Evolutionary conservation across 2,797 vertebrate species (phyloP).

Genomic region (Pempheris klunzingeri): DNA sequence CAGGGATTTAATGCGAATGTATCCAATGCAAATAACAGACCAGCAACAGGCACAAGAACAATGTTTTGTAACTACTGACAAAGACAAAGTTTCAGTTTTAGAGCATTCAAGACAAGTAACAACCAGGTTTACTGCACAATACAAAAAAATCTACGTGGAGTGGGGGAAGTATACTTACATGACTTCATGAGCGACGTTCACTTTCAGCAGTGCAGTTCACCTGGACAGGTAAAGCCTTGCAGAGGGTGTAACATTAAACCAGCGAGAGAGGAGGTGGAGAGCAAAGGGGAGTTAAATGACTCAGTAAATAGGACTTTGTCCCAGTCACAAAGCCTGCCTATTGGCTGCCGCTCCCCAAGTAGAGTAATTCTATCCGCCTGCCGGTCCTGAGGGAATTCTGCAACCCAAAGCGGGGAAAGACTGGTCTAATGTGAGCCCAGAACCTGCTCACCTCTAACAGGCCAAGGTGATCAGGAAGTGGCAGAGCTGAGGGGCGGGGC

Average conservation of each 20-base stretch:
- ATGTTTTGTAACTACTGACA: neutral
- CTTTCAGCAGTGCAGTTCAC: constrained; percentile 68
- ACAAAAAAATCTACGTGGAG: neutral
- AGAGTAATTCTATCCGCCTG: constrained; percentile 59
- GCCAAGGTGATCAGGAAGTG: constrained; percentile 84
- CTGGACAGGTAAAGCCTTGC: constrained; percentile 79
- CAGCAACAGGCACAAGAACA: neutral
- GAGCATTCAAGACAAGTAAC: neutral
- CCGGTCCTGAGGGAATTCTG: constrained; percentile 46
- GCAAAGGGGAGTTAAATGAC: constrained; percentile 59
- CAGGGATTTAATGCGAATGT: constrained; percentile 31
- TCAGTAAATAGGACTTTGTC: constrained; percentile 78
- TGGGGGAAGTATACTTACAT: constrained; percentile 64
- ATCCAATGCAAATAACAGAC: constrained; percentile 20
- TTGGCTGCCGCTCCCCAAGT: constrained; percentile 42
- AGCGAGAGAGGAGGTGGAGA: constrained; percentile 45
- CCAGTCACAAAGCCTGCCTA: constrained; percentile 36
- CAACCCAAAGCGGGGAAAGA: constrained; percentile 21
- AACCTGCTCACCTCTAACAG: constrained; percentile 67
- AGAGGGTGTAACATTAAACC: constrained; percentile 76
- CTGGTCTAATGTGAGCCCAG: constrained; percentile 45
- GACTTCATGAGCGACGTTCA: constrained; percentile 45
- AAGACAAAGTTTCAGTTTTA: neutral
- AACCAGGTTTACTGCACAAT: neutral
- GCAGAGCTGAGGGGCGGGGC: constrained; percentile 68